Evolutionary conservation across 1,140 invertebrate species (phyloP), one percentile per base, ranked within the genome.

Genomic region (Drosophila arawakana): DNA sequence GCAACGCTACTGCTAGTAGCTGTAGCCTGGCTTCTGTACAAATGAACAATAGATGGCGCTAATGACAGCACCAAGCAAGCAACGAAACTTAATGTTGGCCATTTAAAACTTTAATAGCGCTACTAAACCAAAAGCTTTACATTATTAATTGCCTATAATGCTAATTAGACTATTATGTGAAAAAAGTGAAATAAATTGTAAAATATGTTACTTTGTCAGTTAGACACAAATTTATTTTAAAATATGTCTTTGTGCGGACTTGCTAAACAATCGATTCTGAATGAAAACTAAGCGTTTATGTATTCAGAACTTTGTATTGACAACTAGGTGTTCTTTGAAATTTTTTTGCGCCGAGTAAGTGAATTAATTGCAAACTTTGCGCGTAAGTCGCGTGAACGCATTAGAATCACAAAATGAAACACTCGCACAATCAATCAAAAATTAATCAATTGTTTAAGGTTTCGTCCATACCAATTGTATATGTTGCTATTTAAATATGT

Each of bases 401-500:
- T 11, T 35, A 50, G 43, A 61, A 57, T 30, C 13, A 8, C 21
- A 39, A 57, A 55, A 11, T 41, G 35, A 57, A 39, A 54, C 41
- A 49, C 25, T 41, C 54, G 25, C 59, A 77, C 68, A 73, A 86
- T 72, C 25, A 60, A 73, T 68, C 50, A 68, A 70, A 68, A 77
- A 65, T 46, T 69, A 66, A 86, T 73, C 55, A 82, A 88, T 88
- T 86, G 82, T 82, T 86, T 83, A 89, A 76, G 84, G 80, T 78
- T 79, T 71, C 69, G 65, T 34, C 49, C 13, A 15, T 35, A 13
- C 35, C 35, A 3, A 59, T 73, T 70, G 18, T 54, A 30, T 62
- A 62, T 30, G 54, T 78, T 78, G 66, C 54, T 81, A 84, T 89
- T 80, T 89, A 84, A 89, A 89, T 89, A 58, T 83, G 84, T 89